Evolutionary conservation across 2,888 invertebrate genomes (phyloP).

Genomic region (Galeruca laticollis): DNA sequence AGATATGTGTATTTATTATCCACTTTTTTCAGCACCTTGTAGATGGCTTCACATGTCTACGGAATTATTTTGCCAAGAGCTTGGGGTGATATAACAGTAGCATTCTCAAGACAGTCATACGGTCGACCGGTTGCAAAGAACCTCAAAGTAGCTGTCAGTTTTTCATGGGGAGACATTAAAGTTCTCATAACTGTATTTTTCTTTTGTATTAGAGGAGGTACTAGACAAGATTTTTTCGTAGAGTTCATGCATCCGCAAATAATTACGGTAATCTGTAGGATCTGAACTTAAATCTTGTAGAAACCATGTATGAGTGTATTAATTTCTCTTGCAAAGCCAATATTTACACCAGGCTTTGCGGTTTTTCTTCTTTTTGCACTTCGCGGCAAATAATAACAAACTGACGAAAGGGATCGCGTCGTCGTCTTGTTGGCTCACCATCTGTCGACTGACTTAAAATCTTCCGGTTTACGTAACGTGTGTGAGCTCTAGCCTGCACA

Average conservation of each 20-base stretch:
- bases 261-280: constrained; percentile 45
- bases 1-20: no score
- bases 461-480: constrained; percentile 3
- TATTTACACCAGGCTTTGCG: constrained; percentile 30
- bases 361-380: constrained; percentile 20
- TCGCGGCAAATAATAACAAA: background rate
- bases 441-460: background rate
- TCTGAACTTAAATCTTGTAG: constrained; percentile 23
- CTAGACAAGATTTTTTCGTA: constrained; percentile 43
- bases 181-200: constrained; percentile 46
- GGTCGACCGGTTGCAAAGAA: constrained; percentile 50
- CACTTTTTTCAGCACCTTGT: constrained; percentile 27
- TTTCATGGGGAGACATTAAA: constrained; percentile 47
- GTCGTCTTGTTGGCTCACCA: constrained; percentile 3
- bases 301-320: constrained; percentile 25
- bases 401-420: constrained; percentile 15
- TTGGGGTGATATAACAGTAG: constrained; percentile 53
- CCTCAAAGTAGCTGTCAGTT: constrained; percentile 49
- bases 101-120: constrained; percentile 53
- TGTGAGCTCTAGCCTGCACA: constrained; percentile 7
- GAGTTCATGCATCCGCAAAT: constrained; percentile 46
- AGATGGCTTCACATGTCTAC: constrained; percentile 46
- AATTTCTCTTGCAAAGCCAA: constrained; percentile 23
- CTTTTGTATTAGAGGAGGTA: constrained; percentile 39
- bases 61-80: constrained; percentile 52